Evolutionary conservation across 2,888 invertebrate species (phyloP), one percentile per base, ranked within the genome.

Genomic region (Junonia oenone): DNA sequence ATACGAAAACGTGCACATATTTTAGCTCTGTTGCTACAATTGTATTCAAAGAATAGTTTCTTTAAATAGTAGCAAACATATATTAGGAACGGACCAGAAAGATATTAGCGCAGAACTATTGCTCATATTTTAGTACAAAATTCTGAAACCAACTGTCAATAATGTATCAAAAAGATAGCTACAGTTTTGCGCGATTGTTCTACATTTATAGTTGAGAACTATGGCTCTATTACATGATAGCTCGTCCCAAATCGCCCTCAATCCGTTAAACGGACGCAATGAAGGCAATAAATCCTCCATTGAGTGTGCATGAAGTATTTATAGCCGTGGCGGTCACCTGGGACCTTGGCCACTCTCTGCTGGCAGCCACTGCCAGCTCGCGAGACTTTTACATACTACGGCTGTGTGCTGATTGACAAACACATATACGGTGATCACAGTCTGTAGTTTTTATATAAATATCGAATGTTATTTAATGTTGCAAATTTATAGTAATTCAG

Each of bases 301-400:
- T 79, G 78, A 79, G 71, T 70, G 78, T 71, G 66, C 73, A 73
- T 69, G 68, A 67, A 61, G 71, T 85, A 84, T 85, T 80, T 75
- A 79, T 85, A 82, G 71, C 61, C 55, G 73, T 73, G 73, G 72
- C 78, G 76, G 79, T 82, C 82, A 83, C 76, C 81, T 80, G 79
- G 74, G 73, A 80, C 83, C 82, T 83, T 85, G 83, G 65, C 60
- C 47, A 54, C 22, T 40, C 53, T 37, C 31, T 46, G 38, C 38
- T 48, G 47, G 53, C 33, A 31, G 53, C 33, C 40, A 40, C 40
- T 83, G 84, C 83, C 86, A 84, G 83, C 69, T 68, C 66, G 59
- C 57, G 55, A 58, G 56, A 61, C 70, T 61, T 76, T 81, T 77
- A 81, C 66, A 78, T 55, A 48, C 45, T 46, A 56, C 72, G 71